Conservation (phyloP, 2,888 invertebrate species). For the Himalopsyche japonica region DNA sequence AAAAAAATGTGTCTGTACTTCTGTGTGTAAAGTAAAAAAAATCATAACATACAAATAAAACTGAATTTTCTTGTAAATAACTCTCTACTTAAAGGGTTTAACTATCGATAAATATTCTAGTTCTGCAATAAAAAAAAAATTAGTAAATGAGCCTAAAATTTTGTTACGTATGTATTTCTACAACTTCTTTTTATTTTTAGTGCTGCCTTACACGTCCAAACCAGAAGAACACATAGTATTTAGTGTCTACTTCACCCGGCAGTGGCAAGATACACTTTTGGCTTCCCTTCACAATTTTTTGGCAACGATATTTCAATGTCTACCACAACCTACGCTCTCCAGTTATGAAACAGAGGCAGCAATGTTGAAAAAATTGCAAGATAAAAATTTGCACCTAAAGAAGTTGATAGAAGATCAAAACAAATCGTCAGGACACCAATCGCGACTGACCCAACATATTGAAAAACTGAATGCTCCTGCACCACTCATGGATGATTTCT, state of each 20-base stretch:
- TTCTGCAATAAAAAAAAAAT: no score
- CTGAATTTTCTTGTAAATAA: no score
- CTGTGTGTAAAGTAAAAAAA: no score
- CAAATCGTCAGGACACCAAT: constrained; percentile 61
- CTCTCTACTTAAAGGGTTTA: no score
- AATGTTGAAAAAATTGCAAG: constrained; percentile 78
- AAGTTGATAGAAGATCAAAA: constrained; percentile 43
- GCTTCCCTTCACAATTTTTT: constrained; percentile 91
- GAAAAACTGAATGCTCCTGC: constrained; percentile 64
- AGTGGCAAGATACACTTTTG: constrained; percentile 94
- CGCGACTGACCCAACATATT: constrained; percentile 66
- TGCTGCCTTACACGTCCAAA: constrained; percentile 86
- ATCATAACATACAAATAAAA: no score
- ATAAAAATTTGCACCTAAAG: constrained; percentile 76
- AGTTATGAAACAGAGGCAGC: constrained; percentile 85
- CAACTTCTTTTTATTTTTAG: constrained; percentile 60
- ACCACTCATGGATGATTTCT: constrained; percentile 89
- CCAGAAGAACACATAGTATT: constrained; percentile 90
- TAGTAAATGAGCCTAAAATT: no score
- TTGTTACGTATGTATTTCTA: neutral
- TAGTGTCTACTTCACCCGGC: constrained; percentile 85
- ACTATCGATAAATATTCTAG: no score
- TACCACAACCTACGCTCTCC: constrained; percentile 84
- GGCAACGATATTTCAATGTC: constrained; percentile 83
- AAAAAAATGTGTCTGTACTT: no score